These are phyloP conservation scores for Ciconia stormi DNA, from an alignment of 2,113 vertebrate species.

Conservation along the genomic window DNA sequence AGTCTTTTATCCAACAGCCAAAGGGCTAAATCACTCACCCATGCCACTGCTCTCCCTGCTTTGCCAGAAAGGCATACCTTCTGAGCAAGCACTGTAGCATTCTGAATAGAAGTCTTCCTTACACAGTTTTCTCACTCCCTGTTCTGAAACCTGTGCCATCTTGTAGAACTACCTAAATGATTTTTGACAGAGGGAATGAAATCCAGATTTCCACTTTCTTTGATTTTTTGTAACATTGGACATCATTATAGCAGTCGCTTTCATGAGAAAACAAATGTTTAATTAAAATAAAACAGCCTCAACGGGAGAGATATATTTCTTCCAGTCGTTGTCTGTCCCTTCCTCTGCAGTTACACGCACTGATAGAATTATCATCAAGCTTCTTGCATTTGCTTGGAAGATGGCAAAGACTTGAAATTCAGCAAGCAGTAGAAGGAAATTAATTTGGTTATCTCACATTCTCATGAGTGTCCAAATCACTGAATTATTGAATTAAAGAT, in stretches of 20 bases:
- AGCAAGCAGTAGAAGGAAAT: neutral
- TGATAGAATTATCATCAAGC: neutral
- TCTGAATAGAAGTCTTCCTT: neutral
- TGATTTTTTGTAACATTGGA: neutral
- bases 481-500: neutral
- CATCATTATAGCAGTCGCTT: neutral
- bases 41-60: neutral
- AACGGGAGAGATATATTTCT: neutral
- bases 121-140: neutral
- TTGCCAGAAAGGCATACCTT: neutral
- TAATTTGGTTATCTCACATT: neutral
- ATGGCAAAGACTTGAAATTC: neutral
- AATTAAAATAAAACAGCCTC: neutral
- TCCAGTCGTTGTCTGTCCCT: neutral
- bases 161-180: neutral
- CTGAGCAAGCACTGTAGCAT: neutral
- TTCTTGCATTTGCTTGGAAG: neutral
- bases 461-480: accelerated
- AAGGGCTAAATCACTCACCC: neutral
- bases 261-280: neutral
- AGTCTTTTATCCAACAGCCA: neutral
- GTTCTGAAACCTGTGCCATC: neutral
- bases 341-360: neutral
- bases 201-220: neutral
- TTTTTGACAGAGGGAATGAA: neutral